A percentile compares a stretch with the other conserved stretches of the same genome.
These are phyloP conservation scores for Zosterops hypoxanthus DNA, from an alignment of 2,113 vertebrate genomes.

Conservation along the genomic window DNA sequence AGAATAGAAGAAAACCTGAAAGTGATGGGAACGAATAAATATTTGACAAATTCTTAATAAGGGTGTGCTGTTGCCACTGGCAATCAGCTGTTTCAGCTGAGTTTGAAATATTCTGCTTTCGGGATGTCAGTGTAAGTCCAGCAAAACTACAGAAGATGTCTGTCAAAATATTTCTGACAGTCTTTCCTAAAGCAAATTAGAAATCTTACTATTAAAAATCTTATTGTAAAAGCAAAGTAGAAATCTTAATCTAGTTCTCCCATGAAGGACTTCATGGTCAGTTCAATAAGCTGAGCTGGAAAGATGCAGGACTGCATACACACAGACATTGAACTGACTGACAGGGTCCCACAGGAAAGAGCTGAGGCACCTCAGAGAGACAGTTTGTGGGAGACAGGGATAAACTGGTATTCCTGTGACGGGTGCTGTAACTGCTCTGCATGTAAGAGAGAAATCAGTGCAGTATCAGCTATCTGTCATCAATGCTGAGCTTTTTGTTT, in stretches of 20 bases:
- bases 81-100: background rate
- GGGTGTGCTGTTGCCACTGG: rapidly evolving
- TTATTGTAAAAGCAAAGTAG: background rate
- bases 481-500: background rate
- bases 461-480: background rate
- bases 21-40: background rate
- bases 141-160: background rate
- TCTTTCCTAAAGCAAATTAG: background rate
- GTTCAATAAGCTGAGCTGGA: background rate
- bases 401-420: background rate
- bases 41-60: background rate
- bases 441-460: background rate
- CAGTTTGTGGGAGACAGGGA: background rate
- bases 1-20: background rate
- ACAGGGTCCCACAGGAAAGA: background rate
- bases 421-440: background rate
- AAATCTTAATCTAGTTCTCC: background rate
- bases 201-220: background rate
- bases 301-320: background rate
- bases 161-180: background rate
- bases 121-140: background rate
- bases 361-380: background rate
- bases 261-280: background rate
- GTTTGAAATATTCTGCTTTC: background rate
- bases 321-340: background rate